A percentile compares a stretch with the other conserved stretches of the same genome.
phyloP scores from a whole-genome alignment of 2,888 invertebrate species.

The Caenorhabditis panamensis region DNA sequence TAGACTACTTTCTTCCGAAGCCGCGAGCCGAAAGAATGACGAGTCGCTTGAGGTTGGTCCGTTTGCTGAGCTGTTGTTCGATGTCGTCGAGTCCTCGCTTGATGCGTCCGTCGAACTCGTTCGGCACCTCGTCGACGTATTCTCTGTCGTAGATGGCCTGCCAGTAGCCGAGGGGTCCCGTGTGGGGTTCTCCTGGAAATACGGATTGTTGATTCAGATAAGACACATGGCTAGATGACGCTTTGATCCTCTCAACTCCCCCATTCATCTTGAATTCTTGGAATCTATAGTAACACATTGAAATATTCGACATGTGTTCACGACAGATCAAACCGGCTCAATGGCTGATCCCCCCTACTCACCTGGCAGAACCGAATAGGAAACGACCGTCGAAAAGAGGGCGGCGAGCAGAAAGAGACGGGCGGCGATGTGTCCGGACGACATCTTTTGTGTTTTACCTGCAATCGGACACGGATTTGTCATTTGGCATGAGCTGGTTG shows the following conservation, averaged over 20 bases:
- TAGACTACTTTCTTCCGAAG: slow-evolving; percentile 42
- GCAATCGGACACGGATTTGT: background rate
- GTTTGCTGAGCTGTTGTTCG: slow-evolving; percentile 46
- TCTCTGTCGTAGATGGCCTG: slow-evolving; percentile 19
- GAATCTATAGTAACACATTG: too few relatives aligned
- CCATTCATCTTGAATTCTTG: too few relatives aligned
- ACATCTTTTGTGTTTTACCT: slow-evolving; percentile 51
- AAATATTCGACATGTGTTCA: background rate
- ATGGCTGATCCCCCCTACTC: background rate
- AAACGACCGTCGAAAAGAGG: slow-evolving; percentile 29
- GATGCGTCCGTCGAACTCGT: slow-evolving; percentile 31
- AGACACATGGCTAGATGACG: too few relatives aligned
- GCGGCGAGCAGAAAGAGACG: slow-evolving; percentile 36
- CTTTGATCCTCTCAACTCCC: too few relatives aligned
- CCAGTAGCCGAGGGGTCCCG: slow-evolving; percentile 17
- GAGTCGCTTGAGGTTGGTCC: slow-evolving; percentile 56
- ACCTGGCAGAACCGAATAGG: slow-evolving; percentile 42
- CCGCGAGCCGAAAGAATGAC: slow-evolving; percentile 61
- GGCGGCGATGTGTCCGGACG: slow-evolving; percentile 30
- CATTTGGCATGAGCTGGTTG: background rate
- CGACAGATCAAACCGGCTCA: background rate
- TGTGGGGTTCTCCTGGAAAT: slow-evolving; percentile 21
- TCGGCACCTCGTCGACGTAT: background rate
- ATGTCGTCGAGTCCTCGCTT: slow-evolving; percentile 42
- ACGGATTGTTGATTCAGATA: too few relatives aligned